Evolutionary conservation across 2,797 vertebrate species (phyloP).

Genomic region (Coreius guichenoti): DNA sequence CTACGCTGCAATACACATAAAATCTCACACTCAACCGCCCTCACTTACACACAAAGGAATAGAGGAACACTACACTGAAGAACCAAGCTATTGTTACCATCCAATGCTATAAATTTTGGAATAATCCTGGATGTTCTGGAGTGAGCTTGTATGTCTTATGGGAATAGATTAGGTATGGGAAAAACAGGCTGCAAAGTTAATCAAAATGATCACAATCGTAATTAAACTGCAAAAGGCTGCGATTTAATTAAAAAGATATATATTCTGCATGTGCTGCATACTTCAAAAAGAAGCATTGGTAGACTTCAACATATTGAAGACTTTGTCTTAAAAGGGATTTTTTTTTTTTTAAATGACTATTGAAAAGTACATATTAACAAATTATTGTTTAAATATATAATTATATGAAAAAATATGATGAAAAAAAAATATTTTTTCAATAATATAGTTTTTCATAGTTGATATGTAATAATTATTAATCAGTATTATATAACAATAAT

Average conservation of each 20-base stretch:
- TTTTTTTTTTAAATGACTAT: not conserved
- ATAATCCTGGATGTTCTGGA: not conserved
- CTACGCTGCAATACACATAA: conserved; percentile 22
- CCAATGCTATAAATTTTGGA: not conserved
- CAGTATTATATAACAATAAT: not conserved
- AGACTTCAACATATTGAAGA: not conserved
- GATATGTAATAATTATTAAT: not conserved
- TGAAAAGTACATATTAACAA: not conserved
- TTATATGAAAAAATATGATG: no score
- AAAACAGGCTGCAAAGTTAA: not conserved
- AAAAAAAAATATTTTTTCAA: no score
- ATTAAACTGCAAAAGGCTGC: conserved; percentile 1
- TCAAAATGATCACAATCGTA: not conserved
- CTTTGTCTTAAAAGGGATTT: not conserved
- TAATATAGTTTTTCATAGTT: no score
- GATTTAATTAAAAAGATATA: conserved; percentile 2
- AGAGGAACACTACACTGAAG: conserved; percentile 16
- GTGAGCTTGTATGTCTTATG: not conserved
- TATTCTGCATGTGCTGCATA: not conserved
- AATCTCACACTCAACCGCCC: conserved; percentile 23
- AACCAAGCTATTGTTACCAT: not conserved
- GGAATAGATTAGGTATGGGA: not conserved
- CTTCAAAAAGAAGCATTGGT: not conserved
- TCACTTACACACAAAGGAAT: conserved; percentile 17
- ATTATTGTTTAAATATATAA: not conserved